Percentiles rank a stretch among this genome's conserved stretches.
phyloP scores from a whole-genome alignment of 2,113 vertebrate genomes.

The Jaculus jaculus region DNA sequence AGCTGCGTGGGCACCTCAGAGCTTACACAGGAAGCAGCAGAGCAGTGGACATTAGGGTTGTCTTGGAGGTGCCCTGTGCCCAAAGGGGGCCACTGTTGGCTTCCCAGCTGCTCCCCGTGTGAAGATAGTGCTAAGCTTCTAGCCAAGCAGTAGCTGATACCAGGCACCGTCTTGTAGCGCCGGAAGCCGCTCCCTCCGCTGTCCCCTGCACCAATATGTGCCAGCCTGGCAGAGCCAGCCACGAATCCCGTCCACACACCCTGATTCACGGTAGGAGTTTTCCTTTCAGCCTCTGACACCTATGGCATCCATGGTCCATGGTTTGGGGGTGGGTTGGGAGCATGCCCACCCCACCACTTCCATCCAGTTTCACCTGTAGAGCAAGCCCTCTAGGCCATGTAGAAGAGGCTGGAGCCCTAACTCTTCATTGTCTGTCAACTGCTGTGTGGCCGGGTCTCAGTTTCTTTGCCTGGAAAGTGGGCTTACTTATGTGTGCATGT shows the following conservation, averaged over 20 bases:
- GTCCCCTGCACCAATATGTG: neutral
- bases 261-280: slow-evolving; percentile 30
- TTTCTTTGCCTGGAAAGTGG: neutral
- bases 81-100: neutral
- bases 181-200: neutral
- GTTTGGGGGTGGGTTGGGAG: neutral
- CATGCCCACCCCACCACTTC: neutral
- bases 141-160: slow-evolving; percentile 7
- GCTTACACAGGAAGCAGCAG: rapidly evolving
- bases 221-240: neutral
- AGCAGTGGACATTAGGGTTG: neutral
- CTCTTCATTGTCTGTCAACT: too few relatives aligned
- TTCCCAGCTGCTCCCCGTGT: neutral
- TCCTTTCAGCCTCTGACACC: neutral
- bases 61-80: neutral
- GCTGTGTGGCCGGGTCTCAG: neutral
- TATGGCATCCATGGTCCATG: neutral
- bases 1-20: rapidly evolving
- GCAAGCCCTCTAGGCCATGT: rapidly evolving
- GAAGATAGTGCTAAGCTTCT: neutral
- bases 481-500: rapidly evolving
- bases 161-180: slow-evolving; percentile 30
- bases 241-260: neutral
- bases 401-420: neutral
- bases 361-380: neutral